Conservation (phyloP, 2,113 vertebrate species). For the Arizona elegans region DNA sequence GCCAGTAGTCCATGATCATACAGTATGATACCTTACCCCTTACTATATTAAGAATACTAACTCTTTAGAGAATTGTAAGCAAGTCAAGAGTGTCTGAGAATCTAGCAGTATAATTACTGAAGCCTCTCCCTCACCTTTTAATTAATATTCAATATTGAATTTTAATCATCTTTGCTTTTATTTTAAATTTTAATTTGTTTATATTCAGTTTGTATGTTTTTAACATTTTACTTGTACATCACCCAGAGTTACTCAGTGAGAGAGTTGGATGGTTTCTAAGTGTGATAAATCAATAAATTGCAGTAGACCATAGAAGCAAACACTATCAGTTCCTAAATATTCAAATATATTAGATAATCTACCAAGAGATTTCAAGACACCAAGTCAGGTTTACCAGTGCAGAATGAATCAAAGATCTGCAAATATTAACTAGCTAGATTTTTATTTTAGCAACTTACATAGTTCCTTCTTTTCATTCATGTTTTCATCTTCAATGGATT, state of each 20-base stretch:
- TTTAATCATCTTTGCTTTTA: neutral
- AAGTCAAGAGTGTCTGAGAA: neutral
- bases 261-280: neutral
- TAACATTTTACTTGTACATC: neutral
- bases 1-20: neutral
- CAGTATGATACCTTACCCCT: neutral
- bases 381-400: slow-evolving; percentile 55
- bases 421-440: slow-evolving; percentile 70
- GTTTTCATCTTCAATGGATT: slow-evolving; percentile 59
- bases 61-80: neutral
- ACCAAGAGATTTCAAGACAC: slow-evolving; percentile 32
- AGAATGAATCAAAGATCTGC: slow-evolving; percentile 58
- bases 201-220: neutral
- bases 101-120: neutral
- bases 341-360: slow-evolving; percentile 30
- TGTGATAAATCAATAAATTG: neutral
- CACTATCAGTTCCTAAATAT: neutral
- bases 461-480: slow-evolving; percentile 60
- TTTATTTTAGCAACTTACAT: slow-evolving; percentile 63
- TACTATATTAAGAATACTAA: neutral
- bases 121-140: neutral
- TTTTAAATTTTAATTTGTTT: neutral
- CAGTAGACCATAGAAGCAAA: neutral
- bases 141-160: neutral
- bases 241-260: neutral